phyloP scores from a whole-genome alignment of 2,797 vertebrate genomes.

The Cynopterus sphinx region DNA sequence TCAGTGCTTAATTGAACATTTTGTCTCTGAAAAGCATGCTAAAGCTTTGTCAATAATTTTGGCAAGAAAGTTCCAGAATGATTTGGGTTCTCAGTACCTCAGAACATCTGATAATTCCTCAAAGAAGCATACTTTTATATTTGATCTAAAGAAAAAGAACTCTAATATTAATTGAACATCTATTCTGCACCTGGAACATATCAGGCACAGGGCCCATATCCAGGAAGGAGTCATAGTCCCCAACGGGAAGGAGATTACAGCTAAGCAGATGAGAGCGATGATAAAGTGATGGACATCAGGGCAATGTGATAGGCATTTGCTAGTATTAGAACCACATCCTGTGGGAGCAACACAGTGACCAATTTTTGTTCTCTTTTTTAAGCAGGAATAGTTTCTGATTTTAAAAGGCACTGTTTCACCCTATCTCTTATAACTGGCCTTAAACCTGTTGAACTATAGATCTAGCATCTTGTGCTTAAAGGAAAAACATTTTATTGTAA shows the following conservation, averaged over 20 bases:
- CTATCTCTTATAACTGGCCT: neutral
- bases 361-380: neutral
- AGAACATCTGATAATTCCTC: neutral
- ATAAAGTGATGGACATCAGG: neutral
- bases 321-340: neutral
- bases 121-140: neutral
- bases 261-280: fast-evolving
- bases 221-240: neutral
- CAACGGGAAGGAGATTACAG: neutral
- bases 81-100: neutral
- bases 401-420: neutral
- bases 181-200: neutral
- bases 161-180: neutral
- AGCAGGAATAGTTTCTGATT: neutral
- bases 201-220: neutral
- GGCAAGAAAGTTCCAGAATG: neutral
- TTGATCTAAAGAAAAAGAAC: neutral
- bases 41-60: neutral
- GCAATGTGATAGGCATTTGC: fast-evolving
- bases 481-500: neutral
- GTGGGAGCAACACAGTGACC: neutral
- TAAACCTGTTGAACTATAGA: neutral
- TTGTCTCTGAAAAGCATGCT: neutral
- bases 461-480: neutral
- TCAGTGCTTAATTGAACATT: neutral